These are phyloP conservation scores for Cisticola juncidis DNA, from an alignment of 2,113 vertebrate species.

Conservation along the genomic window DNA sequence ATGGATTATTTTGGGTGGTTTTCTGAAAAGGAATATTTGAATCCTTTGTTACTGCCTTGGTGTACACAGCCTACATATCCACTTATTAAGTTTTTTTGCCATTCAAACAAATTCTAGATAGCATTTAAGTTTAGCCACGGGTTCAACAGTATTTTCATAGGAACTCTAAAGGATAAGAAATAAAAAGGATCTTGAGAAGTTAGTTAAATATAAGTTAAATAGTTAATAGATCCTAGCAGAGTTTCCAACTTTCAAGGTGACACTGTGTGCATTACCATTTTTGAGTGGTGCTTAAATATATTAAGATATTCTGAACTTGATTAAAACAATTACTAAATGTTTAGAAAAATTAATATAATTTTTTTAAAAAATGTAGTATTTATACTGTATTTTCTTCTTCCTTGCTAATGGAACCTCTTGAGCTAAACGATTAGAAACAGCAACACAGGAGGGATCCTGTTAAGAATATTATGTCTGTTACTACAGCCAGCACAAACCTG, in stretches of 20 bases:
- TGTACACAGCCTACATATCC: neutral
- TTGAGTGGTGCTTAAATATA: neutral
- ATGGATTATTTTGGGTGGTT: neutral
- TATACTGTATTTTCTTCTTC: neutral
- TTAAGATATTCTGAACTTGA: neutral
- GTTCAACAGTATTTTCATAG: neutral
- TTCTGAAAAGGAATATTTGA: neutral
- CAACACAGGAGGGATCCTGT: neutral
- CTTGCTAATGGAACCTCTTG: neutral
- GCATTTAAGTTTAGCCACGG: neutral
- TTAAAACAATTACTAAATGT: neutral
- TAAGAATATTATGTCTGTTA: neutral
- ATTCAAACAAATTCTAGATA: neutral
- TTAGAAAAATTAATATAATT: fast-evolving
- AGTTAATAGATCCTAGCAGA: neutral
- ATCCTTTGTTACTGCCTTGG: neutral
- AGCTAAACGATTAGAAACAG: neutral
- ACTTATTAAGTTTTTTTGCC: neutral
- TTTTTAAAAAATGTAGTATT: neutral
- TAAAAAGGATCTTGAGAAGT: neutral
- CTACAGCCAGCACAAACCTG: neutral
- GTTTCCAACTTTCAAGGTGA: neutral
- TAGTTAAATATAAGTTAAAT: neutral
- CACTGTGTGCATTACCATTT: neutral
- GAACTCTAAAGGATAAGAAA: neutral